Conservation (phyloP, 1,140 invertebrate species). For the Eumaeus atala region DNA sequence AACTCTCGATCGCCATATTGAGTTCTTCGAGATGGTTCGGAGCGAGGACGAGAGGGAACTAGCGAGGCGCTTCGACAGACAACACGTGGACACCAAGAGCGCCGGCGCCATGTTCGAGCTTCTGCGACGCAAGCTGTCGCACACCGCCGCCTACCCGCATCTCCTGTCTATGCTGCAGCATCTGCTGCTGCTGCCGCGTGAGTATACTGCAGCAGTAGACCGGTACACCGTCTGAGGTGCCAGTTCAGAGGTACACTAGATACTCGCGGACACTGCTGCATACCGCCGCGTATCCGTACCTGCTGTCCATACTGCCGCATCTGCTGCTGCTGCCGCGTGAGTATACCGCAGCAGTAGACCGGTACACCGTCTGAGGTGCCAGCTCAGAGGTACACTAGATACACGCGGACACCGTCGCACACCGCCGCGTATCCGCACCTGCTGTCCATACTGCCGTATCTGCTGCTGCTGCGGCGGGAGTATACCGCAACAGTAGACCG, state of each 20-base stretch:
- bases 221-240: too few relatives aligned
- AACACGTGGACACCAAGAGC: slow-evolving; percentile 96
- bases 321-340: slow-evolving; percentile 92
- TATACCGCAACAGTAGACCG: slow-evolving; percentile 41
- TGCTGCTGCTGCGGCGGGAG: slow-evolving; percentile 92
- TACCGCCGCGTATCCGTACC: slow-evolving; percentile 93
- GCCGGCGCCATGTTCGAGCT: slow-evolving; percentile 95
- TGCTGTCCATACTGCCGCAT: slow-evolving; percentile 94
- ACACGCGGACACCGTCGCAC: too few relatives aligned
- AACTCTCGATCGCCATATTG: slow-evolving; percentile 91
- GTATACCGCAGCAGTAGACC: slow-evolving; percentile 65
- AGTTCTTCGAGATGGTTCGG: slow-evolving; percentile 99
- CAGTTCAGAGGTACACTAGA: too few relatives aligned
- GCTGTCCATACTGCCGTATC: slow-evolving; percentile 92
- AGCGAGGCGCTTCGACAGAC: slow-evolving; percentile 90
- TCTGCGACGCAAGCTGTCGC: slow-evolving; percentile 90
- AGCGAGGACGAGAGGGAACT: slow-evolving; percentile 97
- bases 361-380: too few relatives aligned
- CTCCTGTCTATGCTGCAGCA: slow-evolving; percentile 94
- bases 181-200: slow-evolving; percentile 91
- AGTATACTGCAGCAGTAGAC: slow-evolving; percentile 73
- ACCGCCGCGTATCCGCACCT: slow-evolving; percentile 95
- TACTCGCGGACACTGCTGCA: too few relatives aligned
- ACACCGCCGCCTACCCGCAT: slow-evolving; percentile 95
- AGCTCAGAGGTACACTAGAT: too few relatives aligned